Evolutionary conservation across 2,888 invertebrate species (phyloP), one percentile per base, ranked within the genome.

Genomic region (Pedicia rivosa): DNA sequence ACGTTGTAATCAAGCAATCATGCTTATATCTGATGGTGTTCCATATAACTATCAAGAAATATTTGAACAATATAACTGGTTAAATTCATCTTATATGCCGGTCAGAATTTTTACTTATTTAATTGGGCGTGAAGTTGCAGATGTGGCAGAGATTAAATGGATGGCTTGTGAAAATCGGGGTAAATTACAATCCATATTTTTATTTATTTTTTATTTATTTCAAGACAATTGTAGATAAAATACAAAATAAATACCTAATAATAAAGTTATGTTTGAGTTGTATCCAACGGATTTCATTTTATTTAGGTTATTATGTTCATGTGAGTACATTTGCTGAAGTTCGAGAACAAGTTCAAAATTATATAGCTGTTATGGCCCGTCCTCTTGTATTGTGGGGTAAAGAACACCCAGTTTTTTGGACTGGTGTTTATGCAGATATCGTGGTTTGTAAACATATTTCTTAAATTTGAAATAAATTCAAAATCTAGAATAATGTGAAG

Each of bases 1-100:
- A 28, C 67, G 70, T 47, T 84, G 84, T 57, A 90, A 88, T 63
- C 82, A 94, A 66, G 95, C 94, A 20, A 95, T 98, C 51, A 95
- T 98, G 95, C 65, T 98, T 47, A 78, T 98, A 48, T 95, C 97
- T n/a, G 98, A 98, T 60, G 97, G 97, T 16, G 91, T 95, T 12
- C 92, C 95, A 30, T 86, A 90, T 53, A 87, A 82, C 54, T 92
- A 80, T 63, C 81, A 87, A 55, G 84, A 91, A 51, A 77, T 94
- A 39, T 98, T 98, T 61, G 74, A 86, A 53, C 68, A 72, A 46
- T 88, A 82, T 64, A 98, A 95, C 61, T 86, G 86, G 84, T 67
- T 67, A 17, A 67, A 75, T 46, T 60, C 69, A 47, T 67, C 70
- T 1, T 77, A 76, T 38, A 80, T 82, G 63, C 80, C 91, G 50